A percentile compares a stretch with the other conserved stretches of the same genome.
Conservation (phyloP, 2,888 invertebrate genomes). For the Drosophila dives region DNA sequence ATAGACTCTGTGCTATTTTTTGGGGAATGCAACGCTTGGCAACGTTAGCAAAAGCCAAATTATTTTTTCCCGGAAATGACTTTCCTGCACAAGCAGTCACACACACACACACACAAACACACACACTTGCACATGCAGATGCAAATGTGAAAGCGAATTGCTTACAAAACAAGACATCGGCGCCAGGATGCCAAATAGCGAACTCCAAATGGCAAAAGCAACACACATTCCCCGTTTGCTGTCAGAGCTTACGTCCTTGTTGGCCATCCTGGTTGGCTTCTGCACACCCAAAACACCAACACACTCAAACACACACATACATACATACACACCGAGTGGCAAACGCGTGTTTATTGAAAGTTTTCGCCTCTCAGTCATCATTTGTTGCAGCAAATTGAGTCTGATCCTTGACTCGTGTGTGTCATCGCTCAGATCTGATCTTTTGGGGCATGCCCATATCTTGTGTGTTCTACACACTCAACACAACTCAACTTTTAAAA, state of each 20-base stretch:
- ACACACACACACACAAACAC: neutral
- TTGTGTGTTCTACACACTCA: neutral
- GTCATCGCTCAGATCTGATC: conserved; percentile 23
- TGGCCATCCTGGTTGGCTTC: conserved; percentile 28
- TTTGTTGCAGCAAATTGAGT: conserved; percentile 8
- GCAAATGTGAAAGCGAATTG: neutral
- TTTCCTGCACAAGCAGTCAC: conserved; percentile 25
- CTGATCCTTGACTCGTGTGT: conserved; percentile 17
- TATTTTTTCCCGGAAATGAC: conserved; percentile 54
- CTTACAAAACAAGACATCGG: conserved; percentile 28
- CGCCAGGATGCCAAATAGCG: conserved; percentile 27
- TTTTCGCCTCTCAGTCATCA: conserved; percentile 20
- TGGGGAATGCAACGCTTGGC: conserved; percentile 32
- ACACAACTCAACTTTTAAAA: neutral
- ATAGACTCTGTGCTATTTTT: neutral
- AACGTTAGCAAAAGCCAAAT: conserved; percentile 30
- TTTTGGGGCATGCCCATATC: conserved; percentile 38
- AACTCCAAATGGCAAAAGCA: conserved; percentile 2
- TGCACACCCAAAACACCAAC: neutral
- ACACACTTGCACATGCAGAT: neutral
- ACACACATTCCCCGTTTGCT: conserved; percentile 27
- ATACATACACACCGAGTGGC: neutral
- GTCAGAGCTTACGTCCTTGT: conserved; percentile 33
- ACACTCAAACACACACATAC: conserved; percentile 9
- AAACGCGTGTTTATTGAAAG: conserved; percentile 47